Conservation (phyloP, 2,888 invertebrate genomes). For the Drosophila dives region DNA sequence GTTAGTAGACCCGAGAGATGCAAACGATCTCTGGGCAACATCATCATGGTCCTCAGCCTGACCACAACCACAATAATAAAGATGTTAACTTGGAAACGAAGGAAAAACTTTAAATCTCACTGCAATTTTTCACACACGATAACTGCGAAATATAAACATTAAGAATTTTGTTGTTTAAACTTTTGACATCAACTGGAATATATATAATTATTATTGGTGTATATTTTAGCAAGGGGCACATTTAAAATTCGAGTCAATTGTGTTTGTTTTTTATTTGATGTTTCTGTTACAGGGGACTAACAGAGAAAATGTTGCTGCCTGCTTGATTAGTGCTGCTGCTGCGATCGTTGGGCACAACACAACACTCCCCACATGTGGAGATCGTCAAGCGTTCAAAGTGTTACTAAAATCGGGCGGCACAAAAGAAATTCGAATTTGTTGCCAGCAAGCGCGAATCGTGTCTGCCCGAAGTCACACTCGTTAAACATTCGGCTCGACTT, state of each 20-base stretch:
- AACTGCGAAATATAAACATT: slow-evolving; percentile 71
- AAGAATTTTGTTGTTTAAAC: slow-evolving; percentile 22
- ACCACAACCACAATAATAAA: slow-evolving; percentile 29
- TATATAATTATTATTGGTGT: neutral
- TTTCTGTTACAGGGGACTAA: slow-evolving; percentile 38
- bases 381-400: slow-evolving; percentile 85
- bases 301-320: slow-evolving; percentile 58
- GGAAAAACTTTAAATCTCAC: slow-evolving; percentile 54
- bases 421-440: slow-evolving; percentile 82
- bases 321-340: slow-evolving; percentile 72
- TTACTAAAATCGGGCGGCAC: slow-evolving; percentile 84
- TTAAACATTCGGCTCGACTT: slow-evolving; percentile 42
- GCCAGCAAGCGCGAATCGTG: slow-evolving; percentile 37
- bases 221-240: slow-evolving; percentile 1
- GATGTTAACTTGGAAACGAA: slow-evolving; percentile 15
- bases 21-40: slow-evolving; percentile 83
- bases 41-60: slow-evolving; percentile 78
- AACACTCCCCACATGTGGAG: slow-evolving; percentile 85
- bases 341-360: slow-evolving; percentile 82
- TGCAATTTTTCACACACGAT: slow-evolving; percentile 69
- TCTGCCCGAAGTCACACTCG: slow-evolving; percentile 1
- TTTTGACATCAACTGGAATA: slow-evolving; percentile 15
- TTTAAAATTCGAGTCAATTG: neutral
- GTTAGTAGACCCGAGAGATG: slow-evolving; percentile 84
- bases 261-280: neutral